Percentiles rank a stretch among this genome's conserved stretches.
These are phyloP conservation scores for Cyprinodon variegatus DNA, from an alignment of 2,113 vertebrate genomes.

Conservation along the genomic window DNA sequence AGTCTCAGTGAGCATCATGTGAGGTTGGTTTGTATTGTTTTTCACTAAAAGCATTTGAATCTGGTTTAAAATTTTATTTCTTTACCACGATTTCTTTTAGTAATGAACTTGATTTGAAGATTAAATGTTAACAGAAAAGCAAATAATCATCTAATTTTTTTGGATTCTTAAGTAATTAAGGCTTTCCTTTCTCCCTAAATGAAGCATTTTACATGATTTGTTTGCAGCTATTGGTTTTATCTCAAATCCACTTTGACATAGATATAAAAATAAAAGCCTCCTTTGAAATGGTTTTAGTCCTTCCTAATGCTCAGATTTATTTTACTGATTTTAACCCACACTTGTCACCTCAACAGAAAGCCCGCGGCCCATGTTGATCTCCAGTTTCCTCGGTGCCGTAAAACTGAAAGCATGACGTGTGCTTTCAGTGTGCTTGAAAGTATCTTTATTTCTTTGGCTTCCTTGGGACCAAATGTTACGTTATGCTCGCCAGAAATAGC, in stretches of 20 bases:
- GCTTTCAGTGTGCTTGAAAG: slow-evolving; percentile 24
- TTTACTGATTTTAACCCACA: slow-evolving; percentile 31
- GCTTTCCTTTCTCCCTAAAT: background rate
- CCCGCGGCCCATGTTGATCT: slow-evolving; percentile 40
- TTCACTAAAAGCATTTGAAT: background rate
- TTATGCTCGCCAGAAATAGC: slow-evolving; percentile 38
- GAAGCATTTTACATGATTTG: background rate
- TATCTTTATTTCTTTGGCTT: slow-evolving; percentile 22
- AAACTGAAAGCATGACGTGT: slow-evolving; percentile 52
- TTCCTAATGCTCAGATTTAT: background rate
- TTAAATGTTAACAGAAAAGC: too few species aligned
- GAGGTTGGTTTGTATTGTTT: background rate
- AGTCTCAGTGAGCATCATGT: background rate
- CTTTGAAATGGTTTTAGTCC: background rate
- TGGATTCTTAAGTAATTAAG: background rate
- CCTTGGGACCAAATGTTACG: background rate
- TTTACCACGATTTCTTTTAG: background rate
- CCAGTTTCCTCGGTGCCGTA: slow-evolving; percentile 68
- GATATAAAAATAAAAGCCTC: background rate
- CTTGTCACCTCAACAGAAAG: slow-evolving; percentile 73
- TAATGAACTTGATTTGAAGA: background rate
- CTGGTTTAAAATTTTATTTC: background rate
- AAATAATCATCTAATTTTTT: background rate
- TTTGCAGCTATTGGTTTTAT: background rate
- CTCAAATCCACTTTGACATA: background rate